phyloP scores from a whole-genome alignment of 92 coral and sea anemone species.

The Galaxea fascicularis region DNA sequence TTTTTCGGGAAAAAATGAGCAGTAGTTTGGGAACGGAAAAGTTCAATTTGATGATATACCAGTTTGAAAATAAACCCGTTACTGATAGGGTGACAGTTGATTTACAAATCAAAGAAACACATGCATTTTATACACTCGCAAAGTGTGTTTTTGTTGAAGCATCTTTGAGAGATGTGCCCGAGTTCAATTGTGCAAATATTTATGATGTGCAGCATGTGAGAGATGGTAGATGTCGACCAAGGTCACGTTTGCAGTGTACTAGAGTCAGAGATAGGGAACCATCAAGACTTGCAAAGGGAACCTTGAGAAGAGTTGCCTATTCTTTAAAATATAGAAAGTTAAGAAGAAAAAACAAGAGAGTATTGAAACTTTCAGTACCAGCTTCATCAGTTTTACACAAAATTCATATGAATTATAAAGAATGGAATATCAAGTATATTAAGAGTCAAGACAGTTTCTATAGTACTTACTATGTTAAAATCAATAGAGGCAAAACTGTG shows the following conservation, averaged over 20 bases:
- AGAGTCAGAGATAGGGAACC: conserved; percentile 1
- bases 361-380: background rate
- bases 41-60: background rate
- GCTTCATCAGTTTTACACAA: background rate
- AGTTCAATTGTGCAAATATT: background rate
- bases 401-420: conserved; percentile 4
- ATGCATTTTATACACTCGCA: background rate
- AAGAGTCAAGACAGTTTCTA: conserved; percentile 6
- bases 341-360: background rate
- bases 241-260: background rate
- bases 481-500: background rate
- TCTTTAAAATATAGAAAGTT: background rate
- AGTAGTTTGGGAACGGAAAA: background rate
- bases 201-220: background rate
- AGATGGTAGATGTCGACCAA: background rate
- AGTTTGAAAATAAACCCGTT: background rate
- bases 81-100: background rate
- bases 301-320: background rate
- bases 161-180: background rate
- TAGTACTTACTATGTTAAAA: background rate
- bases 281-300: background rate
- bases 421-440: conserved; percentile 29
- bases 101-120: background rate
- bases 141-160: background rate
- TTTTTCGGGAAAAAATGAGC: no score